Evolutionary conservation across 2,113 vertebrate species (phyloP).

Genomic region (Crocuta crocuta): DNA sequence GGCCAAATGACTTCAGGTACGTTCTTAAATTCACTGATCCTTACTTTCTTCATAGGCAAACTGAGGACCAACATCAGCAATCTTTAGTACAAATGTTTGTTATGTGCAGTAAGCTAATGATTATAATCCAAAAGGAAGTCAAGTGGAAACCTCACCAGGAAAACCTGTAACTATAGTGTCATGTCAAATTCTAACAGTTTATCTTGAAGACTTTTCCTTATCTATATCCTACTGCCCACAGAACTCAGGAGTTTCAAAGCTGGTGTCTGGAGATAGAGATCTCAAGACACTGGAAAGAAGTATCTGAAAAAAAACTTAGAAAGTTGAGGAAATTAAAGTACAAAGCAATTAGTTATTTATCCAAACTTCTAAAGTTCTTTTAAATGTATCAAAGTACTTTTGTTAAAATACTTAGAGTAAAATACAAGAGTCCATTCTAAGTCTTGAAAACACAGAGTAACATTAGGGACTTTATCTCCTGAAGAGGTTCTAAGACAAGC

Average conservation of each 20-base stretch:
- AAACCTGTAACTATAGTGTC: neutral
- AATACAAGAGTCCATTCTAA: neutral
- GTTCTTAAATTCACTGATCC: neutral
- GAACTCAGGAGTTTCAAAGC: conserved; percentile 22
- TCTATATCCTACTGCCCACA: neutral
- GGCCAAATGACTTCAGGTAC: neutral
- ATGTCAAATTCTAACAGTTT: neutral
- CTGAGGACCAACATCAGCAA: neutral
- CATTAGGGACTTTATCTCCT: neutral
- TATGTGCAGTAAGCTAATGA: neutral
- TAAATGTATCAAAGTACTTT: conserved; percentile 35
- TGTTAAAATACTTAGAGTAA: too few relatives aligned
- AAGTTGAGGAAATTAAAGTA: neutral
- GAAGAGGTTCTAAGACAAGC: conserved; percentile 15
- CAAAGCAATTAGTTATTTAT: neutral
- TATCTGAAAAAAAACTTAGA: conserved; percentile 34
- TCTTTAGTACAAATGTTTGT: neutral
- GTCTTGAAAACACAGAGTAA: neutral
- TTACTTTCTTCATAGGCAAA: neutral
- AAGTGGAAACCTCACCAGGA: conserved; percentile 1
- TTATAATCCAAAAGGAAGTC: conserved; percentile 5
- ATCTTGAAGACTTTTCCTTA: conserved; percentile 6
- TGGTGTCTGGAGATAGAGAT: neutral
- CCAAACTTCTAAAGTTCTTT: conserved; percentile 6
- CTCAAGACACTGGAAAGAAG: neutral